A percentile compares a stretch with the other conserved stretches of the same genome.
Evolutionary conservation across 2,113 vertebrate genomes (phyloP).

Genomic region (Danionella cerebrum): DNA sequence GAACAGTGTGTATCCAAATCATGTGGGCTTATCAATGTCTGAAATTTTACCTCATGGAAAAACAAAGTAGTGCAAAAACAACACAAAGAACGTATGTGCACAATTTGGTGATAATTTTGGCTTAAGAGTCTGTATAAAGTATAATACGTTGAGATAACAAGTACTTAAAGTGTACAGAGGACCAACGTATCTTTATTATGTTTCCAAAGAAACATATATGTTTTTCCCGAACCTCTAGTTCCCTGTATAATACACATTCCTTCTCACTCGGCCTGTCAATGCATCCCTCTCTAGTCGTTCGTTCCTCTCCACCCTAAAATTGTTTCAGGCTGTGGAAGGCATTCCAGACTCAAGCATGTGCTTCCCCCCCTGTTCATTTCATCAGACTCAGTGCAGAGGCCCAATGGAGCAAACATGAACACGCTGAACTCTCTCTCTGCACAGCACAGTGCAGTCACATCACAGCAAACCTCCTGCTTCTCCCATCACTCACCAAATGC

Average conservation of each 20-base stretch:
- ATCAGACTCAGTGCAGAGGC: conserved; percentile 31
- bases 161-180: background rate
- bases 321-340: conserved; percentile 43
- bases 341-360: conserved; percentile 42
- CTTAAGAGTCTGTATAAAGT: no score
- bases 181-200: background rate
- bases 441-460: background rate
- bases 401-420: conserved; percentile 23
- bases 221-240: background rate
- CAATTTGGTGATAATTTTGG: no score
- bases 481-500: background rate
- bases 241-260: background rate
- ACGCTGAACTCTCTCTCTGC: background rate
- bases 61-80: no score
- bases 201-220: background rate
- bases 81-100: no score
- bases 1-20: no score
- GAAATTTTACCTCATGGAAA: no score
- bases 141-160: no score
- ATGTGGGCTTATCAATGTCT: no score
- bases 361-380: conserved; percentile 15
- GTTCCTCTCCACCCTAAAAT: conserved; percentile 33
- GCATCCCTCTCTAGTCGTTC: background rate
- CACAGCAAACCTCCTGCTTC: background rate
- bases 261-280: background rate